A percentile compares a stretch with the other conserved stretches of the same genome.
These are phyloP conservation scores for Apaloderma vittatum DNA, from an alignment of 2,113 vertebrate species.

Conservation along the genomic window DNA sequence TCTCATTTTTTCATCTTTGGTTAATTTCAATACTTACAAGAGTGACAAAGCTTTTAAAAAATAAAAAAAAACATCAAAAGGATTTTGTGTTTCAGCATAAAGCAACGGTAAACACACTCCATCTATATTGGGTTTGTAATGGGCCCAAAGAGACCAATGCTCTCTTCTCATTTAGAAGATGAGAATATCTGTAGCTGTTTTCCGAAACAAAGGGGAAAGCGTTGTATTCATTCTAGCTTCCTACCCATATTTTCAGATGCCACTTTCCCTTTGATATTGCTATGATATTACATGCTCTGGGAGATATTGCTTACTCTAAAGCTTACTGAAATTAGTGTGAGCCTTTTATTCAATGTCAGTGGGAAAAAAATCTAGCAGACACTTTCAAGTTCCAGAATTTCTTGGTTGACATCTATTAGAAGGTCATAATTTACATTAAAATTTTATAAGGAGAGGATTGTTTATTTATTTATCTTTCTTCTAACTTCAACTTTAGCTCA, in stretches of 20 bases:
- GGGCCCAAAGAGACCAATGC: fast-evolving
- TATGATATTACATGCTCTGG: background rate
- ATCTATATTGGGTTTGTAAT: background rate
- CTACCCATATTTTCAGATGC: background rate
- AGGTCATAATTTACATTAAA: background rate
- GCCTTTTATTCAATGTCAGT: background rate
- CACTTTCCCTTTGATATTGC: background rate
- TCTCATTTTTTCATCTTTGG: background rate
- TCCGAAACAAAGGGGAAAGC: background rate
- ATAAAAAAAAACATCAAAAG: background rate
- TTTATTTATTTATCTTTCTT: background rate
- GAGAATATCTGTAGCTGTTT: background rate
- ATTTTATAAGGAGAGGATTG: background rate
- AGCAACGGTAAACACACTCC: background rate
- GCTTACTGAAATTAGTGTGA: background rate
- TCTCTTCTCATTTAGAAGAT: background rate
- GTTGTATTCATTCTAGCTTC: background rate
- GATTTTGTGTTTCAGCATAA: background rate
- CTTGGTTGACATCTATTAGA: background rate
- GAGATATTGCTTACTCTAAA: background rate
- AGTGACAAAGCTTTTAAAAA: background rate
- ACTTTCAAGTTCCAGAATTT: background rate
- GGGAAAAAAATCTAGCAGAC: background rate
- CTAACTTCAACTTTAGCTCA: background rate
- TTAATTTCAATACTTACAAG: background rate